Evolutionary conservation across 2,888 invertebrate species (phyloP).

Genomic region (Mermis nigrescens): DNA sequence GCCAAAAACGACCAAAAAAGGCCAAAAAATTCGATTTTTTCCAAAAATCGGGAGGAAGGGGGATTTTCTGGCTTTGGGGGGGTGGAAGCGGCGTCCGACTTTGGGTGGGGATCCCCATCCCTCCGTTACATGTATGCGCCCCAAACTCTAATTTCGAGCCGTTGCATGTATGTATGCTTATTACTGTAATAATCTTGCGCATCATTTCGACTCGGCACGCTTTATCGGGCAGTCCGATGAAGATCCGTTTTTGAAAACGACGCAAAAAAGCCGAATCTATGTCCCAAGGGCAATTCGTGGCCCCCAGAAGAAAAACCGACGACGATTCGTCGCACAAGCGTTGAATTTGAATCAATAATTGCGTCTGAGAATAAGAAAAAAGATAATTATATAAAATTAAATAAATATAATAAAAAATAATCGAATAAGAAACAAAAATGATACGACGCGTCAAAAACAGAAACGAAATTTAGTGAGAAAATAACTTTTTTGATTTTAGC

Average conservation of each 20-base stretch:
- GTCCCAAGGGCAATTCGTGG: slow-evolving; percentile 47
- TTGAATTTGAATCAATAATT: slow-evolving; percentile 42
- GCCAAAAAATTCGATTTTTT: no score
- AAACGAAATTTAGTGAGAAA: no score
- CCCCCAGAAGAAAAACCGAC: slow-evolving; percentile 39
- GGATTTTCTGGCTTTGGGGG: no score
- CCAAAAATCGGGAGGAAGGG: no score
- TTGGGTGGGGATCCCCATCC: no score
- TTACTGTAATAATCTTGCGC: background rate
- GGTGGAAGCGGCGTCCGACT: no score
- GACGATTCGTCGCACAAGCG: slow-evolving; percentile 24
- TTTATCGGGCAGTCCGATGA: slow-evolving; percentile 41
- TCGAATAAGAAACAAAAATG: no score
- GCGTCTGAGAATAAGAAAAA: slow-evolving; percentile 32
- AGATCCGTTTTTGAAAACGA: slow-evolving; percentile 42
- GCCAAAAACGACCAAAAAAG: no score
- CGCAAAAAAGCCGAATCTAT: slow-evolving; percentile 43
- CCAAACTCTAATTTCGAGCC: background rate
- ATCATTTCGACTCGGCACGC: slow-evolving; percentile 18
- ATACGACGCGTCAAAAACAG: no score
- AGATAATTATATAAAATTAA: no score
- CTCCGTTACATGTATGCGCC: background rate
- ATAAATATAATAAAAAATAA: no score
- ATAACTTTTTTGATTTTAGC: no score
- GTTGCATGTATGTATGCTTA: background rate